Conservation (phyloP, 2,113 vertebrate species). For the Diphyllodes magnificus region DNA sequence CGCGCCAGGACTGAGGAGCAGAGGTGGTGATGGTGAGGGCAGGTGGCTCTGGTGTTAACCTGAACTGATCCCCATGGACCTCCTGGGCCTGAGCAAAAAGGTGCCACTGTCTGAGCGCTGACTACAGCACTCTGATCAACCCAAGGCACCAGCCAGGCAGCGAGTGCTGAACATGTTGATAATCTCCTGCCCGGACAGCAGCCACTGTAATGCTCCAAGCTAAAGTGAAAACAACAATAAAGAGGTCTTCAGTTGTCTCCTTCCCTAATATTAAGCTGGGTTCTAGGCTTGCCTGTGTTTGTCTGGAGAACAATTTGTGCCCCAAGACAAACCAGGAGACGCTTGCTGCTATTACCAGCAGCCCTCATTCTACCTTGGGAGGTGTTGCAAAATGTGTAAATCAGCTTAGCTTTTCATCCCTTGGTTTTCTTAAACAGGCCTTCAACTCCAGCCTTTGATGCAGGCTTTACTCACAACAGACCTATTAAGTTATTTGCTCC, state of each 20-base stretch:
- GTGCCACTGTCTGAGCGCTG: not conserved
- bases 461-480: constrained; percentile 51
- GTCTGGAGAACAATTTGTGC: constrained; percentile 1
- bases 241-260: not conserved
- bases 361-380: not conserved
- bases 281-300: constrained; percentile 20
- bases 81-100: not conserved
- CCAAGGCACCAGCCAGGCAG: not conserved
- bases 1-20: not conserved
- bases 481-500: constrained; percentile 58
- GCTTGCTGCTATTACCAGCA: constrained; percentile 35
- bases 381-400: constrained; percentile 48
- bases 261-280: not conserved
- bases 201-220: not conserved
- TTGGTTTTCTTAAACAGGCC: constrained; percentile 38
- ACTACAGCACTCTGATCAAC: not conserved
- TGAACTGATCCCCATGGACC: not conserved
- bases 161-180: not conserved
- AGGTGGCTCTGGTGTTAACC: not conserved
- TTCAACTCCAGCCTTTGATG: constrained; percentile 44
- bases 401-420: constrained; percentile 34
- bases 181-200: not conserved
- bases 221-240: not conserved
- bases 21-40: not conserved
- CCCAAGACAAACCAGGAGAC: constrained; percentile 30